Evolutionary conservation across 1,140 invertebrate species (phyloP), one percentile per base, ranked within the genome.

Genomic region (Hyles vespertilio): DNA sequence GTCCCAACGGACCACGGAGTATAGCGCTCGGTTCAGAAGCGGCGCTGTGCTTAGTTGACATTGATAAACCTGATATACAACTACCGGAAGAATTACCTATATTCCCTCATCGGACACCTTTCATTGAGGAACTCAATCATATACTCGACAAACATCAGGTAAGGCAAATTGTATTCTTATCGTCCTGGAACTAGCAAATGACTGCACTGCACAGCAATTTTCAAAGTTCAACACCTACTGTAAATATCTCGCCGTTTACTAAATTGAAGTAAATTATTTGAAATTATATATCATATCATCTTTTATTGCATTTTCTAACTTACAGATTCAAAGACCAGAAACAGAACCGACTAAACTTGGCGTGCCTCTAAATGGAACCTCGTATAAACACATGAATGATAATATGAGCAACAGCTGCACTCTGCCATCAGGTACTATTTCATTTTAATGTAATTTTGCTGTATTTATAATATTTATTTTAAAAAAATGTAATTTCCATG

Each of bases 31-130:
- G 92, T 8, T 92, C 91, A 4, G 92, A 96, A 89, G 96, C 96
- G 3, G 96, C 97, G 61, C 88, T 99, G 33, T 99, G 98, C 89
- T 95, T 97, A 82, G 96, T 99, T 46, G 98, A 99, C 89, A 95
- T 99, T 63, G 98, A 99, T 86, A 95, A 95, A 66, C 95, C 95
- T 68, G 93, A 92, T 65, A 94, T 99, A 67, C 96, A 98, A 85
- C 91, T 98, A 69, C 98, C 98, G 0, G 98, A 99, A 90, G 98
- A 99, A 87, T 86, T 99, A 66, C 97, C 97, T 0, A 91, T 93
- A 51, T 98, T 99, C 89, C 98, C 98, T 0, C 94, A 98, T 77
- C 93, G 94, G 69, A 91, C 93, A 59, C 95, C 98, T 67, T 95
- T 99, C 67, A 93, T 95, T 63, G 91, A 94, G 51, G 98, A 99